These are phyloP conservation scores for Gopherus flavomarginatus DNA, from an alignment of 2,113 vertebrate species.

Conservation along the genomic window DNA sequence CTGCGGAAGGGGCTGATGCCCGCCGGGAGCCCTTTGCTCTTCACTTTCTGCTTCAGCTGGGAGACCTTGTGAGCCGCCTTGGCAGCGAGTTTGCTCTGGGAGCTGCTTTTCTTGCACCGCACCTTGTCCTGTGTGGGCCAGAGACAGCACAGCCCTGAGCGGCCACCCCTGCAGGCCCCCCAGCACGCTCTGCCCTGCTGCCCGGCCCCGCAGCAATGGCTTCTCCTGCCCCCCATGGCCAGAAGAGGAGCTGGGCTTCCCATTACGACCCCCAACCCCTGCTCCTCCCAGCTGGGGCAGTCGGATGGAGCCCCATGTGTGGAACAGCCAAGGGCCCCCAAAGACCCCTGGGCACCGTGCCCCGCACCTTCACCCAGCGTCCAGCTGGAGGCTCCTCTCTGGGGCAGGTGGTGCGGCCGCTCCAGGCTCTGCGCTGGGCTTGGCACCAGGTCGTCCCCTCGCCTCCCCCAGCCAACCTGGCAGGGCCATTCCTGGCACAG, in stretches of 20 bases:
- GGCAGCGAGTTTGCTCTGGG: slow-evolving; percentile 79
- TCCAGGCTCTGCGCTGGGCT: slow-evolving; percentile 70
- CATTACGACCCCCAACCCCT: no score
- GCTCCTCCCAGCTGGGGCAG: no score
- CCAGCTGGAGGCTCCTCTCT: background rate
- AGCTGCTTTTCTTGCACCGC: slow-evolving; percentile 79
- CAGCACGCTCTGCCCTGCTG: no score
- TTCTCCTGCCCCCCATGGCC: background rate
- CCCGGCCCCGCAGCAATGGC: no score
- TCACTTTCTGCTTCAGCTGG: slow-evolving; percentile 88
- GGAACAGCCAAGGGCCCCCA: background rate
- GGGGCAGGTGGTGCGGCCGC: background rate
- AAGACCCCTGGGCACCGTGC: background rate
- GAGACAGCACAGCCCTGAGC: background rate
- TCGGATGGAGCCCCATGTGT: no score
- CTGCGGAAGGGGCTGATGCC: slow-evolving; percentile 82
- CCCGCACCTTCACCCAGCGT: background rate
- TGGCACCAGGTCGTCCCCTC: no score
- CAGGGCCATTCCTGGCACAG: no score
- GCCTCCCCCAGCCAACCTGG: background rate
- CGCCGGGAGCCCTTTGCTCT: slow-evolving; percentile 81
- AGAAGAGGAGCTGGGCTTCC: background rate
- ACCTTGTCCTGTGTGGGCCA: slow-evolving; percentile 80
- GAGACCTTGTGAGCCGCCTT: slow-evolving; percentile 81
- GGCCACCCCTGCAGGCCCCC: background rate